Evolutionary conservation across 53 echinoderm and acorn worm species (phyloP).

Genomic region (Mesocentrotus franciscanus): DNA sequence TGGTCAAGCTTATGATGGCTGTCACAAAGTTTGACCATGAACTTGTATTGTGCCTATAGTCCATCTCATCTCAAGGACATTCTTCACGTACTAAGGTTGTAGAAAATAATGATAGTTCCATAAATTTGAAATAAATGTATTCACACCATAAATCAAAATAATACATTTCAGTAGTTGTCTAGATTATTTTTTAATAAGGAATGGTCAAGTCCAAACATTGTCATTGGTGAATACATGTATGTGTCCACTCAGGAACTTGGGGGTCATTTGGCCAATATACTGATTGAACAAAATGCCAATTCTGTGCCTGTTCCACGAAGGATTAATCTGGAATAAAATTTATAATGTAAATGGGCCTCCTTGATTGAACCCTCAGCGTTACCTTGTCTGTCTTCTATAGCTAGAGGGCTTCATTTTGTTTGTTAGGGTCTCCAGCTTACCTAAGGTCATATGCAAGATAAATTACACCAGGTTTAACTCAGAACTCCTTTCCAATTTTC

Average conservation of each 20-base stretch:
- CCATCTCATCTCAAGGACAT: neutral
- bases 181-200: neutral
- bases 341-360: neutral
- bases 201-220: neutral
- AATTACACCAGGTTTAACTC: slow-evolving; percentile 52
- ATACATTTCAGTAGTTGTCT: neutral
- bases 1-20: neutral
- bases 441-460: slow-evolving; percentile 45
- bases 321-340: neutral
- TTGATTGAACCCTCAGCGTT: neutral
- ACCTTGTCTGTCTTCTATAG: slow-evolving; percentile 27
- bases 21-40: neutral
- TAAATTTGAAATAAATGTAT: too few species aligned
- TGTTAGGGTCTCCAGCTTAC: slow-evolving; percentile 8
- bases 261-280: neutral
- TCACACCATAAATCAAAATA: neutral
- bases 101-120: neutral
- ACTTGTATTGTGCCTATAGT: neutral
- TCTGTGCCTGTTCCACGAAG: neutral
- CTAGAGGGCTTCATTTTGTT: slow-evolving; percentile 32
- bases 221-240: neutral
- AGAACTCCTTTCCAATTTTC: neutral
- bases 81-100: neutral
- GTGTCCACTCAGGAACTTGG: neutral
- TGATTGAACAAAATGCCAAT: neutral